Percentiles rank a stretch among this genome's conserved stretches.
These are phyloP conservation scores for Palythoa grandiflora DNA, from an alignment of 92 coral and sea anemone genomes.

Conservation along the genomic window DNA sequence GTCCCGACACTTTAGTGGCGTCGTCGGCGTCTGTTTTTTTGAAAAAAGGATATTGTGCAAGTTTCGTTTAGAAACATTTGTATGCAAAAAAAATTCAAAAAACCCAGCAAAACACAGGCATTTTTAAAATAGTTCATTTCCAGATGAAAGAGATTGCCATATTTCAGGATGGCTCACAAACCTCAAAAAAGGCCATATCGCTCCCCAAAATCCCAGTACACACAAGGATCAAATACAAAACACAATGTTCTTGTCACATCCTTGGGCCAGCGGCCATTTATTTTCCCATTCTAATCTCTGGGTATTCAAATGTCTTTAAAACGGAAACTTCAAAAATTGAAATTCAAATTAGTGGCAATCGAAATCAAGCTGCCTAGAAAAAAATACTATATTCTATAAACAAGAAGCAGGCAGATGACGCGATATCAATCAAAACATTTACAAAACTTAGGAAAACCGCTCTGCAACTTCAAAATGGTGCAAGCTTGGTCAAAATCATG, in stretches of 20 bases:
- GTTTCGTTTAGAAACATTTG: neutral
- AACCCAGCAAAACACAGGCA: neutral
- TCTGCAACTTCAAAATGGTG: constrained; percentile 32
- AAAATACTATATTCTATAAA: neutral
- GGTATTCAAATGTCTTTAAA: constrained; percentile 47
- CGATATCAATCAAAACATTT: neutral
- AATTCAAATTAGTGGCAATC: constrained; percentile 30
- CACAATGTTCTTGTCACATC: constrained; percentile 31
- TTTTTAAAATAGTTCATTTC: neutral
- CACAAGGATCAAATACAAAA: neutral
- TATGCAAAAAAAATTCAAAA: neutral
- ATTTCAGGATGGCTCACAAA: neutral
- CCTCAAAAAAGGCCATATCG: neutral
- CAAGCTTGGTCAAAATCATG: neutral
- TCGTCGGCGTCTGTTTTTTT: neutral
- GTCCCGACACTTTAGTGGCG: neutral
- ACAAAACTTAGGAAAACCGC: neutral
- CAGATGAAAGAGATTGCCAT: neutral
- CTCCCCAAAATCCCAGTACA: neutral
- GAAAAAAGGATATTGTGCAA: constrained; percentile 9
- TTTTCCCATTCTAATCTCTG: constrained; percentile 8
- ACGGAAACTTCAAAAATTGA: neutral
- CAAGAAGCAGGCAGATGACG: constrained; percentile 12
- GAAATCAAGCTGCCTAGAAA: constrained; percentile 12
- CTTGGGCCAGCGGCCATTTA: constrained; percentile 19